Evolutionary conservation across 2,888 invertebrate species (phyloP).

Genomic region (Melanargia galathea): DNA sequence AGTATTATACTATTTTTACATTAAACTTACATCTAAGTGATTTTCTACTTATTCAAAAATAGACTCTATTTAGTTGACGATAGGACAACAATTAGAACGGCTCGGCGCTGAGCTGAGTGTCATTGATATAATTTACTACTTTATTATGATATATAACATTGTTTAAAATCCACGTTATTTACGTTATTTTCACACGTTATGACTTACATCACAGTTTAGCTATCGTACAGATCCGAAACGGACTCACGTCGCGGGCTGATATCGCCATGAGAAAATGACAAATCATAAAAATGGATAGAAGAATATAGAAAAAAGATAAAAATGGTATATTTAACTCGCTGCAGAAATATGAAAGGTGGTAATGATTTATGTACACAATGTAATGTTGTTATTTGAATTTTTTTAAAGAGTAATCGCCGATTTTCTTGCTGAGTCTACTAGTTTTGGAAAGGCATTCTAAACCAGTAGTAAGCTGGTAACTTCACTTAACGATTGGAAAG

Average conservation of each 20-base stretch:
- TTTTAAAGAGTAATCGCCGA: too few species aligned
- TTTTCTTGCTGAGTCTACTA: too few species aligned
- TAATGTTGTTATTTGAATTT: too few species aligned
- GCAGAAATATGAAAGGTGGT: too few species aligned
- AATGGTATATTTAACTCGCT: too few species aligned
- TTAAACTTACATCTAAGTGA: conserved; percentile 1
- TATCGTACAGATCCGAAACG: background rate
- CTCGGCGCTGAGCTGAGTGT: conserved; percentile 12
- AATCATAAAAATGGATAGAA: too few species aligned
- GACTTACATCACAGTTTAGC: conserved; percentile 2
- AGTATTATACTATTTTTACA: conserved; percentile 3
- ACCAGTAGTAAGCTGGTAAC: too few species aligned
- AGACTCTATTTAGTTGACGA: conserved; percentile 43
- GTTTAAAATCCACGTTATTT: conserved; percentile 16
- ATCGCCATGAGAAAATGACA: too few species aligned
- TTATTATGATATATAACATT: conserved; percentile 12
- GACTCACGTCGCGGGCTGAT: background rate
- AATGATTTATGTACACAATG: too few species aligned
- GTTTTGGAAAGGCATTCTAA: too few species aligned
- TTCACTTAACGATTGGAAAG: too few species aligned
- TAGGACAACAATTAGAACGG: conserved; percentile 41
- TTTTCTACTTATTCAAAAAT: conserved; percentile 53
- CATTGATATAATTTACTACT: conserved; percentile 10
- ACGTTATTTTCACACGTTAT: conserved; percentile 4
- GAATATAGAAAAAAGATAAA: too few species aligned